Conservation (phyloP, 2,888 invertebrate genomes). For the Tetrapedia diversipes region DNA sequence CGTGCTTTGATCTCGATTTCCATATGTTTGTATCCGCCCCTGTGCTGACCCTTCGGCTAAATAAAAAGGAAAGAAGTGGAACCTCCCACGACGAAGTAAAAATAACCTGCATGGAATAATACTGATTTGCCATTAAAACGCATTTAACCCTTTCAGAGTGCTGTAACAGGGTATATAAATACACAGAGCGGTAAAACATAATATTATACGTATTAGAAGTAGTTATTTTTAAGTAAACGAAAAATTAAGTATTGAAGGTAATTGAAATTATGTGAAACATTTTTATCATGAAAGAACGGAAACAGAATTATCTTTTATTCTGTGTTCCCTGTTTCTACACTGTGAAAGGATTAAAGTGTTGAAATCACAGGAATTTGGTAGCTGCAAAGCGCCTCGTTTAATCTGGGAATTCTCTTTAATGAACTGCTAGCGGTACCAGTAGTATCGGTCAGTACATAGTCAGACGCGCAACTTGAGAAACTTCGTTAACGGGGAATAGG, state of each 20-base stretch:
- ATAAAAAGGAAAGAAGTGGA: slow-evolving; percentile 2
- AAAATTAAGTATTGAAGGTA: too few species aligned
- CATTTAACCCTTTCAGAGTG: too few species aligned
- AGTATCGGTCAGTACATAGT: slow-evolving; percentile 22
- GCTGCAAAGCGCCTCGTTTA: not conserved
- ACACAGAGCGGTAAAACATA: too few species aligned
- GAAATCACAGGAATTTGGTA: not conserved
- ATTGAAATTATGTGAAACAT: too few species aligned
- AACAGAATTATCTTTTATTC: too few species aligned
- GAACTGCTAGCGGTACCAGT: slow-evolving; percentile 2
- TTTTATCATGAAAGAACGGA: too few species aligned
- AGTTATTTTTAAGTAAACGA: too few species aligned
- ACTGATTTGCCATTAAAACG: not conserved
- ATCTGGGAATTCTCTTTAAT: not conserved
- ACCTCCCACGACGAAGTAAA: not conserved
- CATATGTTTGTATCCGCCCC: not conserved
- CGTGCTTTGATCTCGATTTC: not conserved
- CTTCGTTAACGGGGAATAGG: slow-evolving; percentile 3
- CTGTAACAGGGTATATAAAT: too few species aligned
- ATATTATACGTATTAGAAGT: too few species aligned
- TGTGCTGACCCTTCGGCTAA: not conserved
- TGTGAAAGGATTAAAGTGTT: too few species aligned
- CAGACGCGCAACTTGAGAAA: slow-evolving; percentile 21
- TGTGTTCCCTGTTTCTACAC: too few species aligned
- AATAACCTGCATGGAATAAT: not conserved